Evolutionary conservation across 2,888 invertebrate genomes (phyloP).

Genomic region (Anagyrus pseudococci): DNA sequence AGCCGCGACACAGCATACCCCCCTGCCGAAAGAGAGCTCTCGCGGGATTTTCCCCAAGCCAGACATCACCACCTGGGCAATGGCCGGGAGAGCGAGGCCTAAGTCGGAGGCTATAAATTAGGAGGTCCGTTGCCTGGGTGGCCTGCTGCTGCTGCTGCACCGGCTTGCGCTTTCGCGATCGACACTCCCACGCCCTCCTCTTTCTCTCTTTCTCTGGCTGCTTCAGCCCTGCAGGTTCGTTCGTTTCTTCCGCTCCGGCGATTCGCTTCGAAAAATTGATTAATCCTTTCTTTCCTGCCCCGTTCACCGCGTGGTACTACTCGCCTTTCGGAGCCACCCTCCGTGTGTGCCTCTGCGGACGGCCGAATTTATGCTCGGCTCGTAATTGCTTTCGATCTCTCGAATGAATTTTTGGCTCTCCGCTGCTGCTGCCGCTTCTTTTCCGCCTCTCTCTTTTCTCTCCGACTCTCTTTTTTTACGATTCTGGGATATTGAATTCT

Average conservation of each 20-base stretch:
- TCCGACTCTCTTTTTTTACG: background rate
- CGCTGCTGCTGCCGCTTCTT: too few relatives aligned
- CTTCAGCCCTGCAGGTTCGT: conserved; percentile 4
- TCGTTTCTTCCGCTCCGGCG: conserved; percentile 8
- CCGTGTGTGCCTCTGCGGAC: conserved; percentile 3
- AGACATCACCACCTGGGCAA: background rate
- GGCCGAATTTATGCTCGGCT: conserved; percentile 30
- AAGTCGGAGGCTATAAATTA: conserved; percentile 32
- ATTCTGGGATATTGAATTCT: conserved; percentile 24
- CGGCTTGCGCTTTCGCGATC: conserved; percentile 20
- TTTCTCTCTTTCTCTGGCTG: background rate
- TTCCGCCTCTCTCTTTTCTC: too few relatives aligned
- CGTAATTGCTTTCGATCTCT: conserved; percentile 35
- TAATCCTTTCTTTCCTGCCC: conserved; percentile 30
- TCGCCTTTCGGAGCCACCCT: background rate
- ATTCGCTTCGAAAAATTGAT: conserved; percentile 37
- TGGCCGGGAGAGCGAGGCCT: conserved; percentile 12
- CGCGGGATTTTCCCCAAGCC: background rate
- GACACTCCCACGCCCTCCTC: conserved; percentile 30
- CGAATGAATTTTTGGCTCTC: conserved; percentile 20
- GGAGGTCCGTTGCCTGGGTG: conserved; percentile 31
- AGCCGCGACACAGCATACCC: background rate
- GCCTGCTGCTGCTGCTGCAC: conserved; percentile 13
- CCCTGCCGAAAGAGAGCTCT: background rate
- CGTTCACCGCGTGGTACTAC: background rate